Base-by-base conservation (phyloP, 2,113 vertebrate genomes). In the Cavia aperea region DNA sequence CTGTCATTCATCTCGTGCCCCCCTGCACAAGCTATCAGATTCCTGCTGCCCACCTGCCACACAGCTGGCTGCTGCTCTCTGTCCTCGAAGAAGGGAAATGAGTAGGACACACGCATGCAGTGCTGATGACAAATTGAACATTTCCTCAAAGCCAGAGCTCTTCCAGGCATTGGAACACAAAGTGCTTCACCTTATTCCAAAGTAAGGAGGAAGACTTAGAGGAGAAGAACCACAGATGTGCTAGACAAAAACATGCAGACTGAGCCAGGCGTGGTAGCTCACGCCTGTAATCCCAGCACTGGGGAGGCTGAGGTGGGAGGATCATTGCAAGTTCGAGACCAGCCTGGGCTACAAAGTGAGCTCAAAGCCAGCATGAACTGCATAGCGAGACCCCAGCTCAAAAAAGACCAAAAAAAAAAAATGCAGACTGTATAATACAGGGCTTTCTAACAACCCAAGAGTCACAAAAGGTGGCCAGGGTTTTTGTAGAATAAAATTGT, bases 151-250 rank as follows among this genome's bases (percentile, higher is more conserved):
- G 83, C 46, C 79, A 46, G 86, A 95, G 88, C 36, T 90, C 66
- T 29, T 89, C 23, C 51, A 54, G 11, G 89, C 86, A 63, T 65
- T 79, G 54, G 89, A 81, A 73, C 12, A 94, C n/a, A 95, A 94
- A 56, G 11, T 2, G 15, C 62, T 70, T 93, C 2, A 31, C 56
- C 14, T 73, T 81, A 68, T 14, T 84, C 33, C 49, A 90, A 93
- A 88, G 84, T 62, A 81, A 77, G 26, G 13, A 87, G 36, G 49
- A 87, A 73, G 46, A 89, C 66, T 84, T 87, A 91, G 68, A 81
- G 58, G 39, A 91, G 24, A 81, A 92, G 92, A 90, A 43, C 13
- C 18, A 89, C 39, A 86, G 43, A 77, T 65, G 33, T 62, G 46
- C 54, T 81, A 46, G 43, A 84, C 81, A 13, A 91, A 91, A 81